Conservation (phyloP, 2,113 vertebrate genomes). For the Sigmodon hispidus region DNA sequence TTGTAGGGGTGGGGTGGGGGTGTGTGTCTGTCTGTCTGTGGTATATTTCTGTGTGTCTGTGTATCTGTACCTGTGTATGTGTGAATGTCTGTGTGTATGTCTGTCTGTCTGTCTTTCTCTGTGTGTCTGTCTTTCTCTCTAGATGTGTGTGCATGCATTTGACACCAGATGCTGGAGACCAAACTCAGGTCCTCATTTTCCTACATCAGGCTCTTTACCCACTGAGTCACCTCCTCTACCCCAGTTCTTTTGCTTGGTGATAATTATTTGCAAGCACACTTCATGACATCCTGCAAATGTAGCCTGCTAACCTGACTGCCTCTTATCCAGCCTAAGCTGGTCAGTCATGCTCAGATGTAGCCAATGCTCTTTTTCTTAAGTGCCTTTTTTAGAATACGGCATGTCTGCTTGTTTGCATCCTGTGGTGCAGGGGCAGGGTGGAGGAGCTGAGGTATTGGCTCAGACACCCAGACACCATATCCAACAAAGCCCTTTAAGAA, state of each 20-base stretch:
- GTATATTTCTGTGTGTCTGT: no score
- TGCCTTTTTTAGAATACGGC: not conserved
- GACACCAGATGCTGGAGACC: not conserved
- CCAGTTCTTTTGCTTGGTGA: not conserved
- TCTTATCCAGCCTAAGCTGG: no score
- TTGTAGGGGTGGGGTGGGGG: not conserved
- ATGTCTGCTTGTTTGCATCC: rapidly evolving
- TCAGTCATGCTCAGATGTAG: not conserved
- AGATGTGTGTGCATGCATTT: not conserved
- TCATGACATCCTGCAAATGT: not conserved
- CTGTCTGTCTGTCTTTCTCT: no score
- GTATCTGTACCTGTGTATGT: not conserved
- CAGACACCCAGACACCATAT: not conserved
- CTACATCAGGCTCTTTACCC: not conserved
- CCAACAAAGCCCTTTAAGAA: not conserved
- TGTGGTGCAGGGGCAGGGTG: rapidly evolving
- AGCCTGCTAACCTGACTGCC: rapidly evolving
- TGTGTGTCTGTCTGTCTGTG: not conserved
- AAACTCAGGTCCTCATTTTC: not conserved
- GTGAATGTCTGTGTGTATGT: not conserved
- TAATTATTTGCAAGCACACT: not conserved
- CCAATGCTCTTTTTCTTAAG: not conserved
- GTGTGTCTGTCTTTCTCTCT: not conserved
- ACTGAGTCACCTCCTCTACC: no score
- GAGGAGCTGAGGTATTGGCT: rapidly evolving